Conservation (phyloP, 2,797 vertebrate genomes). For the Monodelphis domestica region DNA sequence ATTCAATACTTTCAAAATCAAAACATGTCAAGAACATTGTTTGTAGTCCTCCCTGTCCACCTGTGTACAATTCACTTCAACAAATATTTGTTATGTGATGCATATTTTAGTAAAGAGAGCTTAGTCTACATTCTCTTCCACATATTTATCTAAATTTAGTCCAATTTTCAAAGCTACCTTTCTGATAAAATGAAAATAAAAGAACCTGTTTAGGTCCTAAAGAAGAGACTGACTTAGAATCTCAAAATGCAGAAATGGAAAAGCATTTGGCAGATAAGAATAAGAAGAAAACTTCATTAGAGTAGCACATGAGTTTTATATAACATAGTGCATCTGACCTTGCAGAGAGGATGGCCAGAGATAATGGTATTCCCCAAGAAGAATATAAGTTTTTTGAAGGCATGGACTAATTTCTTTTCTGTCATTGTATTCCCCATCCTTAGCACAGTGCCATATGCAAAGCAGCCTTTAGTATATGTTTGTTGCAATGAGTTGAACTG, state of each 20-base stretch:
- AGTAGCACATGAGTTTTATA: too few species aligned
- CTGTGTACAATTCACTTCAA: too few species aligned
- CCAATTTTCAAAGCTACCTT: neutral
- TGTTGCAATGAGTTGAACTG: too few species aligned
- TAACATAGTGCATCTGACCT: too few species aligned
- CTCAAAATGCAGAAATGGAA: neutral
- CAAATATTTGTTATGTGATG: too few species aligned
- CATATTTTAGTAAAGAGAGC: neutral
- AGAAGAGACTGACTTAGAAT: neutral
- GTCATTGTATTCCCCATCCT: neutral
- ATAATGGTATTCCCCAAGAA: neutral
- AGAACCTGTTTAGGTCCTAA: neutral
- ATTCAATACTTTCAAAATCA: conserved; percentile 17
- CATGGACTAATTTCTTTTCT: neutral
- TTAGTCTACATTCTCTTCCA: neutral
- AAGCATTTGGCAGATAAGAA: neutral
- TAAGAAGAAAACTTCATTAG: neutral
- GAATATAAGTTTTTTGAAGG: neutral
- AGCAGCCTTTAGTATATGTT: too few species aligned
- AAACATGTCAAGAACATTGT: neutral
- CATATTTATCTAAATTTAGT: neutral
- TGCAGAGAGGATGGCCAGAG: neutral
- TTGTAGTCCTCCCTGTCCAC: neutral
- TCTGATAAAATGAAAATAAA: neutral
- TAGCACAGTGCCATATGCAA: neutral